Evolutionary conservation across 1,140 invertebrate species (phyloP), one percentile per base, ranked within the genome.

Genomic region (Telenomus remus): DNA sequence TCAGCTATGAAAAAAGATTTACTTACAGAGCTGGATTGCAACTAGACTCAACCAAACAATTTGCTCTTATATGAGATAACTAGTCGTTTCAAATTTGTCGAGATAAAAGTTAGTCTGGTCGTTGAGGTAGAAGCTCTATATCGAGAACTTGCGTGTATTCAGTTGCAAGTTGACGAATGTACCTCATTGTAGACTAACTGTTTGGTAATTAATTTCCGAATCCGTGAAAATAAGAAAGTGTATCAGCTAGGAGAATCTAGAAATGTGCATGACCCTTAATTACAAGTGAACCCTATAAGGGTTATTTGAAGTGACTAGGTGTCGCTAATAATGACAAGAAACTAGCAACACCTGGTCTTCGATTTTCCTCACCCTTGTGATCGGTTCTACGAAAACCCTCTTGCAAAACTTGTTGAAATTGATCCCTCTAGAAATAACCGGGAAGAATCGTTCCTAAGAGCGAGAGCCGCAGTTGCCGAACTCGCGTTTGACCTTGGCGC

Each of bases 401-500:
- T 15, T 0, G 4, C 15, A 46, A 65, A 65, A 56, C 49, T 15
- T 13, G 12, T 8, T 27, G 19, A 27, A 27, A 13, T 46, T 46
- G 47, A 37, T 39, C 47, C 19, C 51, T 48, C 43, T 10, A 0
- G 9, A 39, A 15, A 49, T 46, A 10, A 35, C 14, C 1, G 27
- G 49, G 50, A 60, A 55, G 55, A 68, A 56, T 63, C 15, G 46
- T 14, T 57, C 34, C 61, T 80, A 79, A 13, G 77, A 71, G 39
- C 72, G 77, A 33, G 64, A 63, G 2, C 54, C 57, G 39, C 53
- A 64, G 42, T 43, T 70, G 15, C 56, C 69, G 34, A 74, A 71
- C 16, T 76, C 64, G 42, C 65, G 74, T 7, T 75, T 71, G 16
- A 66, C 68, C 10, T 72, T 73, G 35, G 65, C 65, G 33, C 72